Evolutionary conservation across 2,113 vertebrate genomes (phyloP).

Genomic region (Cyanoramphus novaezelandiae): DNA sequence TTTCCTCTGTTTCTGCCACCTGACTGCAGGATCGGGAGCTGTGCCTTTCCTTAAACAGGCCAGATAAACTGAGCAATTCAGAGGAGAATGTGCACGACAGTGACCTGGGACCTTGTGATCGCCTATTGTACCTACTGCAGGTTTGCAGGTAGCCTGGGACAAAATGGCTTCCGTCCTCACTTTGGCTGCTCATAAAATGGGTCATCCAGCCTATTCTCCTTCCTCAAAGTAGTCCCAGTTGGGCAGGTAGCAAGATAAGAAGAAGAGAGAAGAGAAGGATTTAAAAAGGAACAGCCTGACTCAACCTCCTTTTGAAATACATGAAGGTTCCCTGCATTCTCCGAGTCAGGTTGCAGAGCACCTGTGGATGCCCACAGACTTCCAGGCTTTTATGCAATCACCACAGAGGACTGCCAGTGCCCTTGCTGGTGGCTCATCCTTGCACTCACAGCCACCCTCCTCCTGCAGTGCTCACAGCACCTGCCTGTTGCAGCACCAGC

Average conservation of each 20-base stretch:
- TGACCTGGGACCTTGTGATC: background rate
- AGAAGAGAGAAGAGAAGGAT: background rate
- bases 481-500: background rate
- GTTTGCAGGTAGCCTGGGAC: background rate
- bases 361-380: background rate
- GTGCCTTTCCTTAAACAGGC: background rate
- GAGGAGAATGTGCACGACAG: background rate
- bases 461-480: background rate
- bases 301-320: background rate
- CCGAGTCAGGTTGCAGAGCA: background rate
- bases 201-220: background rate
- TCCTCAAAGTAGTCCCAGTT: background rate
- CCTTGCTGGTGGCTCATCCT: background rate
- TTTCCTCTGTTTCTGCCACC: background rate
- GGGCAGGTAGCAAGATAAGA: background rate
- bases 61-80: background rate
- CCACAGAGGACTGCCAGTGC: accelerated
- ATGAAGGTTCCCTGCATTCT: background rate
- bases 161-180: background rate
- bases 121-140: background rate
- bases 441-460: background rate
- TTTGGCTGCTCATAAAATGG: background rate
- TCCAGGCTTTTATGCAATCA: background rate
- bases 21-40: background rate
- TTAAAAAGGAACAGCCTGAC: background rate